Evolutionary conservation across 1,140 invertebrate species (phyloP).

Genomic region (Drosophila ficusphila): DNA sequence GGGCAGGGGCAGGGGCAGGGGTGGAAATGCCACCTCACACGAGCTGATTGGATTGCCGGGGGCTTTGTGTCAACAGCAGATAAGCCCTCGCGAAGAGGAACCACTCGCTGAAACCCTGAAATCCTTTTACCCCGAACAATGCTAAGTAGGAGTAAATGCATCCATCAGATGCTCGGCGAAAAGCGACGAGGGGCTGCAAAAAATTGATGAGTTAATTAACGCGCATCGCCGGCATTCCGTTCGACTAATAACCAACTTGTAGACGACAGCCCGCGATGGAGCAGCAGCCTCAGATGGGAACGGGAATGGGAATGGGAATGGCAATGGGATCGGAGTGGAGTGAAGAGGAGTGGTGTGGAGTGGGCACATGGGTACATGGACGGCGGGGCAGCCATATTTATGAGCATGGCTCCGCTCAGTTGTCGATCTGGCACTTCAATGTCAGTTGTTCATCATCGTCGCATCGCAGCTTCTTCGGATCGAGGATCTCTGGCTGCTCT

Average conservation of each 20-base stretch:
- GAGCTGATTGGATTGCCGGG: conserved; percentile 57
- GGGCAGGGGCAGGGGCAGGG: background rate
- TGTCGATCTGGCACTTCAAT: conserved; percentile 81
- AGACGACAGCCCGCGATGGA: conserved; percentile 61
- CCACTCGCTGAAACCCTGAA: conserved; percentile 40
- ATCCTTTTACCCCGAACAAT: conserved; percentile 60
- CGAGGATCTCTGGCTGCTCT: no score
- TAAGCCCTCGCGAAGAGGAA: conserved; percentile 26
- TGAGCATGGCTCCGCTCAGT: conserved; percentile 64
- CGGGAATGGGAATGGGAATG: conserved; percentile 17
- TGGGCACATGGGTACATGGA: conserved; percentile 16
- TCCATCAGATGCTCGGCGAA: conserved; percentile 19
- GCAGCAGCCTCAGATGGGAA: conserved; percentile 29
- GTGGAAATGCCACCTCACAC: conserved; percentile 45
- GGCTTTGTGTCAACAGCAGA: conserved; percentile 57
- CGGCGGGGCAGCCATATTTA: conserved; percentile 69
- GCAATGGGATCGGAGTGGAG: no score
- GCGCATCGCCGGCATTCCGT: conserved; percentile 80
- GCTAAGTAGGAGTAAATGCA: conserved; percentile 54
- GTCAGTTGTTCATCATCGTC: conserved; percentile 78
- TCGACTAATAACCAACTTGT: conserved; percentile 82
- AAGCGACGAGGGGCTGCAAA: conserved; percentile 38
- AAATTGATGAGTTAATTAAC: conserved; percentile 83
- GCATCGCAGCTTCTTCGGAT: conserved; percentile 41
- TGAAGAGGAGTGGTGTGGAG: no score